Conservation (phyloP, 2,797 vertebrate species). For the Centroberyx gerrardi region DNA sequence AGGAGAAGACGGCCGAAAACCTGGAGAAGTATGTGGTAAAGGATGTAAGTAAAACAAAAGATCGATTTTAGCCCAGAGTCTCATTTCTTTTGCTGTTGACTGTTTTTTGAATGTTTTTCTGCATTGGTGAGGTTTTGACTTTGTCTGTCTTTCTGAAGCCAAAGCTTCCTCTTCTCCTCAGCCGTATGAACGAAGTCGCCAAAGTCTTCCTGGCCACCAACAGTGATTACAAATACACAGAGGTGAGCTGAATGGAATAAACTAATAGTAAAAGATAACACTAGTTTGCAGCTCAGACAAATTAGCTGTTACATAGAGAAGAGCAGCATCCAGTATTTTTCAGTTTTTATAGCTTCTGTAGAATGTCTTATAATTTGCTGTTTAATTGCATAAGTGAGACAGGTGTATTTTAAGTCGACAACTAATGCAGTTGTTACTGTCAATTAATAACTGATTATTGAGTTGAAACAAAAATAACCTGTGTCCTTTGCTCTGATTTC, state of each 20-base stretch:
- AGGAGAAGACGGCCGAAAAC: conserved; percentile 96
- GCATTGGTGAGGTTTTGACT: not conserved
- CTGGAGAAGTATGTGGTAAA: conserved; percentile 95
- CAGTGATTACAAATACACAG: conserved; percentile 96
- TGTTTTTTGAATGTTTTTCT: not conserved
- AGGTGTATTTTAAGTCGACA: too few relatives aligned
- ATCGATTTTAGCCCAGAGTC: too few relatives aligned
- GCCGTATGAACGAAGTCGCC: conserved; percentile 95
- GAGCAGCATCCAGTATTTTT: too few relatives aligned
- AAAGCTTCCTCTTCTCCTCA: conserved; percentile 93
- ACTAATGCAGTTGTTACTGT: too few relatives aligned
- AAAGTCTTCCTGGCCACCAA: conserved; percentile 97
- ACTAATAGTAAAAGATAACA: not conserved
- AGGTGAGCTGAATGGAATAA: conserved; percentile 83
- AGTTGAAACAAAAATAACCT: not conserved
- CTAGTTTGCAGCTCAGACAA: not conserved
- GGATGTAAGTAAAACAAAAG: conserved; percentile 89
- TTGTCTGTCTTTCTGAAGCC: conserved; percentile 75
- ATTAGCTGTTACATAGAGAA: too few relatives aligned
- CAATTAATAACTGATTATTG: too few relatives aligned
- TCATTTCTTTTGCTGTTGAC: not conserved
- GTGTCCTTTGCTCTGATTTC: not conserved
- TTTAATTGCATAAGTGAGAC: too few relatives aligned
- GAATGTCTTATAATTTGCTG: too few relatives aligned
- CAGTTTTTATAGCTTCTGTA: too few relatives aligned